A percentile compares a stretch with the other conserved stretches of the same genome.
phyloP scores from a whole-genome alignment of 1,140 invertebrate genomes.

The Galendromus occidentalis region DNA sequence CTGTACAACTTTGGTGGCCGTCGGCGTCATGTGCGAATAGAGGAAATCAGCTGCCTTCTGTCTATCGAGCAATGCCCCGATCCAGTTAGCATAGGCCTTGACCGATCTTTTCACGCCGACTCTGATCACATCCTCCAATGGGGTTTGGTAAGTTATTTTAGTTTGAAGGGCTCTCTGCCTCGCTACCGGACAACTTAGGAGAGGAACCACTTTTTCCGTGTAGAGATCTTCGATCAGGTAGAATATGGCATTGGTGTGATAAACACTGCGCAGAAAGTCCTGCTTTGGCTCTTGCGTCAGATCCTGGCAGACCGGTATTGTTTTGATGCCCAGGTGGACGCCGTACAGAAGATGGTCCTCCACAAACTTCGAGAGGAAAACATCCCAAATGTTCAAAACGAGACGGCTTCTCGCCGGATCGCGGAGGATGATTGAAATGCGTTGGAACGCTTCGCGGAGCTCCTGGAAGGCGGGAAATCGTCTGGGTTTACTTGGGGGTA shows the following conservation, averaged over 20 bases:
- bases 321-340: constrained; percentile 6
- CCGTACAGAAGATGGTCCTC: background rate
- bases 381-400: background rate
- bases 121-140: background rate
- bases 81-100: background rate
- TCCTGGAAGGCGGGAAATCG: background rate
- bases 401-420: background rate
- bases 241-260: constrained; percentile 9
- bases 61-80: background rate
- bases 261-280: background rate
- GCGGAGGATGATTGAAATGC: background rate
- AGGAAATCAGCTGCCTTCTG: background rate
- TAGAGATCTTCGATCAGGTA: background rate
- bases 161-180: background rate
- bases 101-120: background rate
- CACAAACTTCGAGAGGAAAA: background rate
- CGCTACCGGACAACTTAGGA: background rate
- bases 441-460: background rate
- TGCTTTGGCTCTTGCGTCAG: background rate
- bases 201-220: background rate
- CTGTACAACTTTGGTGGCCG: background rate
- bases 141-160: background rate
- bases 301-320: background rate
- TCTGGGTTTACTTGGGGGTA: no score
- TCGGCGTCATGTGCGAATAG: background rate